Evolutionary conservation across 2,797 vertebrate species (phyloP).

Genomic region (Streptopelia turtur): DNA sequence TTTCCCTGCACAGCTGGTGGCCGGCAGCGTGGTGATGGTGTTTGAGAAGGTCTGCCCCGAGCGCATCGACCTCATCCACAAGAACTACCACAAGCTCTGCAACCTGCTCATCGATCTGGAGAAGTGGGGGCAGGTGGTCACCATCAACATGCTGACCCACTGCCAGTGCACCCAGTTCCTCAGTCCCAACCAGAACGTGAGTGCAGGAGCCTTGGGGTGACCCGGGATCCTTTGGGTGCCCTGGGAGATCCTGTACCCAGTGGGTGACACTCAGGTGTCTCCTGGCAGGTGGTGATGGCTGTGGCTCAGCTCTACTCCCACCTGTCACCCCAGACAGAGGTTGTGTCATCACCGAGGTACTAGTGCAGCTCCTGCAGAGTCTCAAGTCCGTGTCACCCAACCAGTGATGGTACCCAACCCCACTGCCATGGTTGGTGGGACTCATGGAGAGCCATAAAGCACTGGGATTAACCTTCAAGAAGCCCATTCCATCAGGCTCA

Average conservation of each 20-base stretch:
- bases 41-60: too few relatives aligned
- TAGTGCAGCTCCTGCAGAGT: constrained; percentile 94
- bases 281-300: constrained; percentile 93
- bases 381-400: constrained; percentile 84
- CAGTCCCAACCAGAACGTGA: too few relatives aligned
- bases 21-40: too few relatives aligned
- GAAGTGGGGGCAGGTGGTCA: too few relatives aligned
- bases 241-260: neutral
- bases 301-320: constrained; percentile 98
- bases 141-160: too few relatives aligned
- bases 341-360: constrained; percentile 94
- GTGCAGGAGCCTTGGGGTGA: too few relatives aligned
- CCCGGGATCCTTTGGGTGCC: too few relatives aligned
- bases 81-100: too few relatives aligned
- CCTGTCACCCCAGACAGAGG: constrained; percentile 94
- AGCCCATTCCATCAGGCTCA: neutral
- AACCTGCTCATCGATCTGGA: too few relatives aligned
- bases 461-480: neutral
- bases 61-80: too few relatives aligned
- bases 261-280: neutral
- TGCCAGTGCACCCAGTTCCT: too few relatives aligned
- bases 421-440: neutral
- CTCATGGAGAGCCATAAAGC: neutral
- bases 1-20: too few relatives aligned
- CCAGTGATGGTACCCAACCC: neutral